Evolutionary conservation across 2,888 invertebrate genomes (phyloP), one percentile per base, ranked within the genome.

Genomic region (Sinhomidia bicolor): DNA sequence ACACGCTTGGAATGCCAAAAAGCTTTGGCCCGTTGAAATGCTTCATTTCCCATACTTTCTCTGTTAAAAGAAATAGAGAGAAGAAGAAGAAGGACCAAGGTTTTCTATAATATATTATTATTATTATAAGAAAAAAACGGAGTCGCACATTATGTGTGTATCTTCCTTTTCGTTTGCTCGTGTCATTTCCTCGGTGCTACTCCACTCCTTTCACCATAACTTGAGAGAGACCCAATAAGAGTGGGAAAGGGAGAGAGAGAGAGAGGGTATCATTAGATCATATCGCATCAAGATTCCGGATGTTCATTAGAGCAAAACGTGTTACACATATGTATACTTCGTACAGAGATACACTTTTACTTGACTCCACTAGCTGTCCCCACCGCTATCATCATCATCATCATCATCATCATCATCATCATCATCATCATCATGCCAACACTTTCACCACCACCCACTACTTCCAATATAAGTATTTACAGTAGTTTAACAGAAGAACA

Each of bases 261-360:
- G 74, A 68, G 88, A 81, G 65, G 81, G 71, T 89, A 89, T 89
- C 89, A 89, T 89, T 85, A 89, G 89, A 80, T 89, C 89, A 89
- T 89, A 89, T 89, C 89, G 57, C 85, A 85, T 88, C 89, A 89
- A 89, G 89, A 84, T 89, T 85, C 89, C 89, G 89, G 89, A 89
- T 89, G 89, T 89, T 89, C 89, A 89, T 89, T 89, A 89, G 89
- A 62, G 85, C 89, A 89, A 89, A 89, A 89, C 89, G 89, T 89
- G 89, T 89, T 88, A 88, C 81, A 81, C 74, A 87, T 87, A 81
- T 60, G 78, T 85, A 79, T 32, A 57, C 74, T n/a, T n/a, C n/a
- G n/a, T n/a, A n/a, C n/a, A n/a, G n/a, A n/a, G n/a, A 71, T 41
- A 57, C 20, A 32, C 57, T 20, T 51, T 26, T 14, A 12, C 17